Conservation (phyloP, 2,888 invertebrate species). For the Aspidiotus destructor region DNA sequence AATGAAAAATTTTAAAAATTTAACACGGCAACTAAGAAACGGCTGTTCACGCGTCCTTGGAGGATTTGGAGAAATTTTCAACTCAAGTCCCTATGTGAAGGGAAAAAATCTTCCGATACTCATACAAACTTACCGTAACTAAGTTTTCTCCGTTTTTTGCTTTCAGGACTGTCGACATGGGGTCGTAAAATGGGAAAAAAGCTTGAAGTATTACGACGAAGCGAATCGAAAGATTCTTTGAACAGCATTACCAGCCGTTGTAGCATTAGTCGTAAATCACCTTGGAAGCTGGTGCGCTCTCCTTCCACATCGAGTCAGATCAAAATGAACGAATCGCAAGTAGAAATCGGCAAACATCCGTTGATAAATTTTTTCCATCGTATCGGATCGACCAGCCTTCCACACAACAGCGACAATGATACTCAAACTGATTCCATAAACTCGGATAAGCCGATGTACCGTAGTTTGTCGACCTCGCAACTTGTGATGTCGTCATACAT, state of each 20-base stretch:
- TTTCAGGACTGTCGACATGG: conserved; percentile 61
- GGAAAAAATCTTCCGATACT: no score
- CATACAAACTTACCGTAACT: no score
- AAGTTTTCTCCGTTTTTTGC: conserved; percentile 33
- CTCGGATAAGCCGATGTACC: conserved; percentile 46
- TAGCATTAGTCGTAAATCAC: conserved; percentile 35
- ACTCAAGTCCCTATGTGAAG: no score
- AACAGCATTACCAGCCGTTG: conserved; percentile 39
- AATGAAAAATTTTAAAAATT: no score
- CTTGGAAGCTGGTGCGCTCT: conserved; percentile 45
- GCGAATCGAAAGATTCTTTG: conserved; percentile 52
- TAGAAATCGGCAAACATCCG: conserved; percentile 8
- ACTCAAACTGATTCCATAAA: conserved; percentile 24
- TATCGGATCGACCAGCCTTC: conserved; percentile 65
- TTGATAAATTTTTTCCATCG: conserved; percentile 63
- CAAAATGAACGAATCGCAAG: conserved; percentile 34
- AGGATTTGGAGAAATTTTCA: no score
- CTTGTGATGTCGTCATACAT: conserved; percentile 56
- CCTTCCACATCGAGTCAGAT: conserved; percentile 29
- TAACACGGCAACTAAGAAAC: no score
- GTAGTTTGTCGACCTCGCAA: conserved; percentile 68
- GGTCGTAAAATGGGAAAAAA: conserved; percentile 69
- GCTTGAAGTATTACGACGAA: conserved; percentile 60
- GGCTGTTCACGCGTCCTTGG: no score
- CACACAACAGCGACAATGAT: conserved; percentile 40